Evolutionary conservation across 2,113 vertebrate genomes (phyloP).

Genomic region (Chrysochloris asiatica): DNA sequence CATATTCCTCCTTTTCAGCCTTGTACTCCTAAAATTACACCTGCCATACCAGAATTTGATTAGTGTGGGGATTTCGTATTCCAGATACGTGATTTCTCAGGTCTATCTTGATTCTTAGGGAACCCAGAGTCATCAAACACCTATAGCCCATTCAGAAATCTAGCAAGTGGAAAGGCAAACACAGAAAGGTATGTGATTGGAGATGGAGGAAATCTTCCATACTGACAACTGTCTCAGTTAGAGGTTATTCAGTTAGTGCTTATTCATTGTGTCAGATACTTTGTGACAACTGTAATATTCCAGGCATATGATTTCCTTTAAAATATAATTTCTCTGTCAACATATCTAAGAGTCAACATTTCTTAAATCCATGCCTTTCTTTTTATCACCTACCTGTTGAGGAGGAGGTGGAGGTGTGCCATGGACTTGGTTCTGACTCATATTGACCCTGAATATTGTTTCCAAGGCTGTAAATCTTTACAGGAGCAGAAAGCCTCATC

Average conservation of each 20-base stretch:
- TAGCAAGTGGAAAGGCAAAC: not conserved
- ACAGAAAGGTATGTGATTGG: no score
- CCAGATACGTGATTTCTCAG: not conserved
- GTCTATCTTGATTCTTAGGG: not conserved
- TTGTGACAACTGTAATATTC: not conserved
- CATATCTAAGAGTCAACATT: not conserved
- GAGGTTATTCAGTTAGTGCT: not conserved
- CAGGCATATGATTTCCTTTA: not conserved
- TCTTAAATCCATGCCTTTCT: not conserved
- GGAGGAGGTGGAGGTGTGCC: no score
- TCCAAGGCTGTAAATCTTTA: no score
- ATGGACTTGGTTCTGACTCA: no score
- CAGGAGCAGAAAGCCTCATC: no score
- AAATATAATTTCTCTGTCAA: not conserved
- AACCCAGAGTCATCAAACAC: not conserved
- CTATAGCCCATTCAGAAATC: not conserved
- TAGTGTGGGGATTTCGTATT: not conserved
- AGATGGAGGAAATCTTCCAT: not conserved
- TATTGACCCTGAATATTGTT: no score
- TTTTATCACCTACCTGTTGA: not conserved
- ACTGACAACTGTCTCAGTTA: not conserved
- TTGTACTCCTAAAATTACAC: not conserved
- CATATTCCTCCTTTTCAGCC: not conserved
- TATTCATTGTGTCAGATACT: not conserved
- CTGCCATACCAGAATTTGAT: not conserved